These are phyloP conservation scores for Bombus cullumanus DNA, from an alignment of 1,140 invertebrate species.

Conservation along the genomic window DNA sequence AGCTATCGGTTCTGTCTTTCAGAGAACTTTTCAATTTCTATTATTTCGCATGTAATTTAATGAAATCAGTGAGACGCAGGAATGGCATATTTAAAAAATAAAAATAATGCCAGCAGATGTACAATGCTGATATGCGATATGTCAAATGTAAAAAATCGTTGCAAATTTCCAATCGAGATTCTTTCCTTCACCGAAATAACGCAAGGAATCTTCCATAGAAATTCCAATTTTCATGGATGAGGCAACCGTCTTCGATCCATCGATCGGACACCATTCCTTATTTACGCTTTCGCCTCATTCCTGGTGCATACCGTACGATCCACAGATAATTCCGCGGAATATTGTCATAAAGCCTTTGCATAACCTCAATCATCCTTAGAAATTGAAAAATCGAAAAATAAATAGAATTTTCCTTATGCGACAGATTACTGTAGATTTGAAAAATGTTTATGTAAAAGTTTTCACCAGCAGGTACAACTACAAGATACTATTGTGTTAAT, in stretches of 20 bases:
- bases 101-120: no score
- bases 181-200: not conserved
- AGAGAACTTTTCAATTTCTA: no score
- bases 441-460: no score
- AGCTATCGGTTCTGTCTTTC: no score
- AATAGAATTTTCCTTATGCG: no score
- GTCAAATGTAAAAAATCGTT: not conserved
- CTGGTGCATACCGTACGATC: constrained; percentile 10
- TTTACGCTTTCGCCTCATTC: constrained; percentile 24
- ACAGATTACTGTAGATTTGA: no score
- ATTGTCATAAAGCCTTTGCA: not conserved
- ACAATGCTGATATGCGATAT: no score
- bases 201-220: constrained; percentile 6
- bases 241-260: not conserved
- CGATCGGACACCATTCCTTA: constrained; percentile 17
- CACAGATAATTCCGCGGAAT: not conserved
- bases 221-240: constrained; percentile 6
- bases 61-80: no score
- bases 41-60: no score
- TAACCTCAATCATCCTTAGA: not conserved
- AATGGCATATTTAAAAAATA: no score
- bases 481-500: no score
- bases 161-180: not conserved
- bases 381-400: not conserved
- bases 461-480: no score